Evolutionary conservation across 2,888 invertebrate genomes (phyloP).

Genomic region (Charanyca ferruginea): DNA sequence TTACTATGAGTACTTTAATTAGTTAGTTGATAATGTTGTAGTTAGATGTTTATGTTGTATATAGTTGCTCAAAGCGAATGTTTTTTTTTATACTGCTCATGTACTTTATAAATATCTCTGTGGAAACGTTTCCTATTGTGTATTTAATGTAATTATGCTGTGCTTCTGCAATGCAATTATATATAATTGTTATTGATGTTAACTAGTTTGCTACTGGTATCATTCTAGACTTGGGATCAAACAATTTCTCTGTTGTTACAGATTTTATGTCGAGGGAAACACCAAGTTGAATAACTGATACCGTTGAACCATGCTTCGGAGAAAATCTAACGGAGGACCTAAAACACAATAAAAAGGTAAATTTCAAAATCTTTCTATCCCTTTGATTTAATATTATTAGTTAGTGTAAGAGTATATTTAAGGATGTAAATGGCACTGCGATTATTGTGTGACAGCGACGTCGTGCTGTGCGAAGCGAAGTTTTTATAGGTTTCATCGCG

Average conservation of each 20-base stretch:
- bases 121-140: conserved; percentile 57
- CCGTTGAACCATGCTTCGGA: background rate
- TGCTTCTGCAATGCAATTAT: conserved; percentile 68
- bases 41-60: conserved; percentile 65
- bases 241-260: conserved; percentile 76
- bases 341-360: conserved; percentile 53
- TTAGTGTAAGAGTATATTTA: conserved; percentile 46
- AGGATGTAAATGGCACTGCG: conserved; percentile 52
- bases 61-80: conserved; percentile 71
- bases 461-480: conserved; percentile 54
- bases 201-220: conserved; percentile 31
- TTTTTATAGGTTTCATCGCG: conserved; percentile 50
- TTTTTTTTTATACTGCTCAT: conserved; percentile 45
- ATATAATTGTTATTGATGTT: conserved; percentile 50
- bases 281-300: background rate
- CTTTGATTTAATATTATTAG: conserved; percentile 10
- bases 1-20: conserved; percentile 37
- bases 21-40: conserved; percentile 45
- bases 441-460: conserved; percentile 50
- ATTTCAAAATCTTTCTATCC: conserved; percentile 32
- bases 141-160: conserved; percentile 61
- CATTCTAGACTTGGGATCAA: conserved; percentile 60
- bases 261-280: conserved; percentile 45
- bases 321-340: conserved; percentile 2
- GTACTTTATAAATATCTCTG: conserved; percentile 39